Evolutionary conservation across 2,113 vertebrate genomes (phyloP), one percentile per base, ranked within the genome.

Genomic region (Cynoglossus semilaevis): DNA sequence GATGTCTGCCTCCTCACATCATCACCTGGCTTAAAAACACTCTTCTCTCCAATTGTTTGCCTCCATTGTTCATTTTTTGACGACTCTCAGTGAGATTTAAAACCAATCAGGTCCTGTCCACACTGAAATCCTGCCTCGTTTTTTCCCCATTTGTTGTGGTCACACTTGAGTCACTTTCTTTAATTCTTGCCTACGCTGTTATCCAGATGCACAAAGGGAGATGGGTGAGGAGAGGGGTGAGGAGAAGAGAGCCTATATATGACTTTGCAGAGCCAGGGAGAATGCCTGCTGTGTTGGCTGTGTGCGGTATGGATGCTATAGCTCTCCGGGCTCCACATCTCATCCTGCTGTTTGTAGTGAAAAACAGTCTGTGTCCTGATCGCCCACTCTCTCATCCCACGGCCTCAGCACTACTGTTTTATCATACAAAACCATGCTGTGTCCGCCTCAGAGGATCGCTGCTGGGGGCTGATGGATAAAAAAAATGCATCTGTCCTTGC

Each of bases 261-360:
- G 76, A 77, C 68, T 83, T 77, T 77, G 73, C 67, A 62, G 63
- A 72, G 69, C 63, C 37, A 69, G 63, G 3, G 55, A 76, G 81
- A 60, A 70, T 1, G 35, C 82, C 59, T 15, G 69, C 75, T 76
- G 77, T 42, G 73, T 51, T 72, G 69, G 77, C 80, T 74, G 71
- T 45, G 79, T 1, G 50, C 66, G 77, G 79, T 81, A 82, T 74
- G 64, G 73, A 68, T 76, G 76, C 76, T 67, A 43, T 55, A 73
- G 80, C 54, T 63, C 67, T 79, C 76, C 74, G 76, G 57, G 76
- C 63, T 75, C 70, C 19, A 59, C 74, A 64, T 85, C 77, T 82
- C 71, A 64, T 81, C 74, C 77, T 80, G 83, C 83, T 83, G 85
- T 76, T 83, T 62, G 76, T 63, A 62, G 74, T 84, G 70, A 64